A percentile compares a stretch with the other conserved stretches of the same genome.
These are phyloP conservation scores for Antedon mediterranea DNA, from an alignment of 53 echinoderm and acorn worm genomes.

Conservation along the genomic window DNA sequence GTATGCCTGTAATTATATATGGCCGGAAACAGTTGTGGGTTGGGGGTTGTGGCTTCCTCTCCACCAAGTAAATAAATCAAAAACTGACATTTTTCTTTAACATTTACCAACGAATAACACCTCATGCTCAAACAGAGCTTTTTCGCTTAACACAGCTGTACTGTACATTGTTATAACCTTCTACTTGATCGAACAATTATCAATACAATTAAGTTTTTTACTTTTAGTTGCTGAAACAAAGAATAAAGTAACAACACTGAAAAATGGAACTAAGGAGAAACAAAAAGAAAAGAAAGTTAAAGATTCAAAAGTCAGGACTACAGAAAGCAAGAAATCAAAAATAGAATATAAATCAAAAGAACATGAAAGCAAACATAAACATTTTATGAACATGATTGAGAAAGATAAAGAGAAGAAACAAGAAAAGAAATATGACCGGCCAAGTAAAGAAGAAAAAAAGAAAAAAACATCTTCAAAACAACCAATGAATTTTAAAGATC, in stretches of 20 bases:
- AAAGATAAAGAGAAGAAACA: slow-evolving; percentile 17
- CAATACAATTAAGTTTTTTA: too few relatives aligned
- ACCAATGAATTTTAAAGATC: slow-evolving; percentile 54
- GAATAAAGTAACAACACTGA: slow-evolving; percentile 17
- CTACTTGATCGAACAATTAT: too few relatives aligned
- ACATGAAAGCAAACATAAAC: slow-evolving; percentile 27
- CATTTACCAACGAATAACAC: too few relatives aligned
- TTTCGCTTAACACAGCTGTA: too few relatives aligned
- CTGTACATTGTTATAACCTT: too few relatives aligned
- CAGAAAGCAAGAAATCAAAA: slow-evolving; percentile 10
- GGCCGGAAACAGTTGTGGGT: too few relatives aligned
- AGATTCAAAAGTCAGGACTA: not conserved
- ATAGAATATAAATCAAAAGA: slow-evolving; percentile 14
- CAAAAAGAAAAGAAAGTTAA: slow-evolving; percentile 1
- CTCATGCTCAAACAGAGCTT: too few relatives aligned
- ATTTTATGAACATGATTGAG: slow-evolving; percentile 46
- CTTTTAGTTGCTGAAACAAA: slow-evolving; percentile 18
- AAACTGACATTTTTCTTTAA: too few relatives aligned
- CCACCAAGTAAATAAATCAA: too few relatives aligned
- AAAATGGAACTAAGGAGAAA: slow-evolving; percentile 19
- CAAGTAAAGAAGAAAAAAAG: not conserved
- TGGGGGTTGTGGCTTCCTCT: too few relatives aligned
- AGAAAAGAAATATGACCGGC: not conserved
- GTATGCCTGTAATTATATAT: too few relatives aligned
- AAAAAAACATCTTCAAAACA: slow-evolving; percentile 11